These are phyloP conservation scores for Myxocyprinus asiaticus DNA, from an alignment of 2,113 vertebrate genomes.

Conservation along the genomic window DNA sequence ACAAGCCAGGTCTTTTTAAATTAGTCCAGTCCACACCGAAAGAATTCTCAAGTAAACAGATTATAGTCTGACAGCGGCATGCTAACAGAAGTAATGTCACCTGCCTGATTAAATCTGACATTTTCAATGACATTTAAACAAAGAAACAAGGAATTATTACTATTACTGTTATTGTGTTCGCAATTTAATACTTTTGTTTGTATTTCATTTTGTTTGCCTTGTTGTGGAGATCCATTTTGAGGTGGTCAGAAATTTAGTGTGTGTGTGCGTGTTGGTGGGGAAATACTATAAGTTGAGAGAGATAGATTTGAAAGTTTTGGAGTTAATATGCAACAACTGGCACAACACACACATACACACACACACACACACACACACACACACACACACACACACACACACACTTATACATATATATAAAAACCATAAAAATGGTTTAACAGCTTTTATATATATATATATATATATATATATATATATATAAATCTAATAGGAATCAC, in stretches of 20 bases:
- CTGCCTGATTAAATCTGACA: constrained; percentile 32
- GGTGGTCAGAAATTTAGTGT: background rate
- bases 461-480: too few relatives aligned
- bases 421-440: too few relatives aligned
- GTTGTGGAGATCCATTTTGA: background rate
- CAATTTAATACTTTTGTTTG: constrained; percentile 4
- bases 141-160: constrained; percentile 19
- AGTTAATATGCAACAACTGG: too few relatives aligned
- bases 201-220: background rate
- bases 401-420: too few relatives aligned
- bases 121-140: constrained; percentile 35
- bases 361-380: too few relatives aligned
- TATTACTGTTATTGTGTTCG: constrained; percentile 5
- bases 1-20: constrained; percentile 27
- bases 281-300: background rate
- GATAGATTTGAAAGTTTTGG: too few relatives aligned
- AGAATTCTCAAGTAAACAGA: constrained; percentile 37
- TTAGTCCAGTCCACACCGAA: constrained; percentile 24
- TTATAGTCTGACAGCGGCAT: constrained; percentile 8
- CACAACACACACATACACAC: too few relatives aligned
- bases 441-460: too few relatives aligned
- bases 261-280: background rate
- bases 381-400: too few relatives aligned
- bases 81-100: constrained; percentile 27
- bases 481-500: too few relatives aligned